Conservation (phyloP, 2,797 vertebrate species). For the Pseudochirops cupreus region DNA sequence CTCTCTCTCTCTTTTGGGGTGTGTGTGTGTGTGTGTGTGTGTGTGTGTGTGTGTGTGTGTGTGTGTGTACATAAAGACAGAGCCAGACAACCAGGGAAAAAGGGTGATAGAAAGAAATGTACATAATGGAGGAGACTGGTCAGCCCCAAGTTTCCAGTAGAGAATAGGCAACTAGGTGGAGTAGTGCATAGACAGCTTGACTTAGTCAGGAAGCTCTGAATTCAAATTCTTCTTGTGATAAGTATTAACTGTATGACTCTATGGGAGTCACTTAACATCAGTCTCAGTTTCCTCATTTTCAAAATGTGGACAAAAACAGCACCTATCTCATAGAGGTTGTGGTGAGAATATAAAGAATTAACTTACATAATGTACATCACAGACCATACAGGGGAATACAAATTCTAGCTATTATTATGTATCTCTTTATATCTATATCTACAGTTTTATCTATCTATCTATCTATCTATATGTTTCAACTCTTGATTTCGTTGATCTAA, state of each 20-base stretch:
- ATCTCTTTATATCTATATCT: background rate
- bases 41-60: background rate
- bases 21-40: background rate
- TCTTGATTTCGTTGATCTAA: background rate
- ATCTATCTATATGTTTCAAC: background rate
- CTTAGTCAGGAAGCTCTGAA: background rate
- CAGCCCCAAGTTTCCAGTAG: background rate
- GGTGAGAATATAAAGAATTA: background rate
- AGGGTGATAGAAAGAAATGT: background rate
- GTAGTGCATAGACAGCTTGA: background rate
- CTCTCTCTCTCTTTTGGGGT: background rate
- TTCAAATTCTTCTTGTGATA: background rate
- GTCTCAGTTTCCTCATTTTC: background rate
- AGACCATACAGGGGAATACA: background rate
- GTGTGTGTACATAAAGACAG: background rate
- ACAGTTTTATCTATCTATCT: background rate
- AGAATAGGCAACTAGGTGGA: background rate
- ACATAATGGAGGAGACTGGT: background rate
- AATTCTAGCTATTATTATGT: background rate
- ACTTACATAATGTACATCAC: background rate
- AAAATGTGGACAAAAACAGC: background rate
- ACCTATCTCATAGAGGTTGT: background rate
- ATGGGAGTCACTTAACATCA: too few species aligned
- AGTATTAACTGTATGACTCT: background rate
- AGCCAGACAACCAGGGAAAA: background rate